A percentile compares a stretch with the other conserved stretches of the same genome.
phyloP scores from a whole-genome alignment of 2,888 invertebrate genomes.

The Punctoribates punctum region DNA sequence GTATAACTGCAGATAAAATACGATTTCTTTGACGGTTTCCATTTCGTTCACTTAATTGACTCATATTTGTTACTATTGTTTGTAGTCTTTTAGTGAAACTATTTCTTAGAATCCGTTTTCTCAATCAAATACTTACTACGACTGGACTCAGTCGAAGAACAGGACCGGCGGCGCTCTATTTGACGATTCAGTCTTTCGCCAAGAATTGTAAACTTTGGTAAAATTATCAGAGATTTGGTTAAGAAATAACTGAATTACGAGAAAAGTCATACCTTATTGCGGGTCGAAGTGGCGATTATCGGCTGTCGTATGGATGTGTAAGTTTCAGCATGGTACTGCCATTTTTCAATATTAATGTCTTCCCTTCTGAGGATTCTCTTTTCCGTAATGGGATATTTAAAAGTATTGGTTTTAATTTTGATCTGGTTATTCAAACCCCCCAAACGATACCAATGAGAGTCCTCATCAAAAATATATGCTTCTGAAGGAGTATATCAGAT shows the following conservation, averaged over 20 bases:
- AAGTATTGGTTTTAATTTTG: not conserved
- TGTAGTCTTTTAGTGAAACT: not conserved
- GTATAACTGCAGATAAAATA: conserved; percentile 48
- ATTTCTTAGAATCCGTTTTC: no score
- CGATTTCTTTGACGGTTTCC: not conserved
- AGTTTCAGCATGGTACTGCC: not conserved
- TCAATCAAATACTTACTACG: conserved; percentile 16
- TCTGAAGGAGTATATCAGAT: conserved; percentile 16
- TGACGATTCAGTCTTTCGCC: not conserved
- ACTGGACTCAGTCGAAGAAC: not conserved
- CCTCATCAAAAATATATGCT: conserved; percentile 14
- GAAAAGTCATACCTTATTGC: conserved; percentile 1
- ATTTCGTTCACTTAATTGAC: not conserved
- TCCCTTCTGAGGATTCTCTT: not conserved
- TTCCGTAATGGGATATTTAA: not conserved
- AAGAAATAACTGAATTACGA: no score
- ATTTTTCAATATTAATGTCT: conserved; percentile 7
- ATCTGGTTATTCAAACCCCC: not conserved
- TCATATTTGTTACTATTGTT: conserved; percentile 10
- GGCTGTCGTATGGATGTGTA: not conserved
- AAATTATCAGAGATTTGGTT: not conserved
- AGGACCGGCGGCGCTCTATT: not conserved
- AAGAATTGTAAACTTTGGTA: not conserved
- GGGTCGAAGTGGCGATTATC: conserved; percentile 11
- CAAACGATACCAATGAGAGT: conserved; percentile 24